Evolutionary conservation across 2,888 invertebrate species (phyloP), one percentile per base, ranked within the genome.

Genomic region (Ophioninae sp.): DNA sequence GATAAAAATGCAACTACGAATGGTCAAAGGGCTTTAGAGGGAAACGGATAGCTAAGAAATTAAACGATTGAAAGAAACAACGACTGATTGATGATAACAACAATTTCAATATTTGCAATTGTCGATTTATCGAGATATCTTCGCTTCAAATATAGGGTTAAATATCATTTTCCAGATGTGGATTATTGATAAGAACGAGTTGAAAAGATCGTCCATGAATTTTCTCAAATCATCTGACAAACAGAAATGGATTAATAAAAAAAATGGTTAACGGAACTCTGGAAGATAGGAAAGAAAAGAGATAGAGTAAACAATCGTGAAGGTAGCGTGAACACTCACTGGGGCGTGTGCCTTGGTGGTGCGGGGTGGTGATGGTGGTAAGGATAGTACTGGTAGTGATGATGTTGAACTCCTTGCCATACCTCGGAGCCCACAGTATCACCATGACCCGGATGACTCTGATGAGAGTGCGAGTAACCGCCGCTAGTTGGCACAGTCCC

Each of bases 301-400:
- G 68, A 63, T 22, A 64, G 73, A n/a, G 88, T 86, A 86, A 87
- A 86, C 87, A 90, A 86, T 87, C 85, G 92, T 90, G 91, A 91
- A 79, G 91, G 91, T 91, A 90, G 90, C 91, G 91, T 92, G 91
- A 93, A 93, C 94, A 94, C 94, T 94, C 94, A 94, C 94, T 94
- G 94, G 93, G 94, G 93, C 91, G 92, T 91, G 92, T 93, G 92
- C 91, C 92, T 91, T 91, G 92, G 91, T 90, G 93, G 92, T 93
- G 93, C 93, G 90, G 93, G 92, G 93, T 92, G 93, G 93, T 93
- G 93, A 92, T 95, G 95, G 94, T 95, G 94, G 93, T 95, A 94
- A 92, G 94, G 94, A 94, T 95, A 95, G 94, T 95, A 95, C 94
- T 95, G 95, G 93, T 95, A 95, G 94, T 95, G 94, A 93, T 94